Evolutionary conservation across 2,113 vertebrate genomes (phyloP), one percentile per base, ranked within the genome.

Genomic region (Xiphias gladius): DNA sequence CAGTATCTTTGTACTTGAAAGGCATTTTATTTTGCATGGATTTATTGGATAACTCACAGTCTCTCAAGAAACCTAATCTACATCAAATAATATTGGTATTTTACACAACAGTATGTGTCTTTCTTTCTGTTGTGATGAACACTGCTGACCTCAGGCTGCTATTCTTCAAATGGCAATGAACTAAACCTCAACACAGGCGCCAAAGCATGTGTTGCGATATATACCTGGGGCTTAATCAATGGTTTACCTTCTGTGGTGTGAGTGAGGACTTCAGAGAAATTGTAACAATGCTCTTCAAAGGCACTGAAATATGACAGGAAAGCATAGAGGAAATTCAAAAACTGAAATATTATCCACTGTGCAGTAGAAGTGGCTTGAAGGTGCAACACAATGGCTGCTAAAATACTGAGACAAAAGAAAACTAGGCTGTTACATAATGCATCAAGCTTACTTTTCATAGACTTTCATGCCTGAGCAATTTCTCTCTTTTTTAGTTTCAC

Each of bases 161-260:
- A 35, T 22, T 57, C 13, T n/a, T 58, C 46, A 3, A 37, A 30
- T 19, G 14, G 66, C 57, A 16, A 26, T 52, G 46, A 52, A 41
- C 16, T 73, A 63, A 82, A 39, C 12, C 32, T n/a, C n/a, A 17
- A 46, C 57, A 63, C 39, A 26, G 50, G 61, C 54, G 59, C n/a
- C 58, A 59, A 32, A 57, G 13, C 41, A 76, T 67, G 32, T 82
- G 58, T 37, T 76, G 30, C 26, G 50, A 81, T 73, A 41, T 73
- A 41, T 73, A 70, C 16, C 35, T 20, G n/a, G 46, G 52, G 62
- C 30, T 76, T 79, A 63, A 12, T 28, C 57, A 72, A 54, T 57
- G 70, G 64, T 89, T 77, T 76, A n/a, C 46, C 70, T 32, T 39
- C 13, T 58, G 57, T 78, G 82, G 63, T 13, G 39, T 52, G 62